Percentiles rank a stretch among this genome's conserved stretches.
Conservation (phyloP, 2,888 invertebrate genomes). For the Spicauda simplicius region DNA sequence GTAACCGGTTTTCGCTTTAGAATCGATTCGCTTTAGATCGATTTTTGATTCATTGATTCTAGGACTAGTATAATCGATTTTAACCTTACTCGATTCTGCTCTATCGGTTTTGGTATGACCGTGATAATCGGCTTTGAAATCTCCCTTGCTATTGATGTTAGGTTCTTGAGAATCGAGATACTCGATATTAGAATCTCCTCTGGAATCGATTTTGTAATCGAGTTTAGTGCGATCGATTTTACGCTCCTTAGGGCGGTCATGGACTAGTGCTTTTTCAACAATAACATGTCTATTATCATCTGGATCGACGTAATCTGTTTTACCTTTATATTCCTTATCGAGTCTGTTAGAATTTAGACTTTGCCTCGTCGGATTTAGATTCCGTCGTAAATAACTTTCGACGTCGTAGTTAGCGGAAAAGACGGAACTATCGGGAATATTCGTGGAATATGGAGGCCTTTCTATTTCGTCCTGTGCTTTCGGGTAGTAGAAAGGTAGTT, state of each 20-base stretch:
- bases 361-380: constrained; percentile 66
- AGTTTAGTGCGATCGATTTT: neutral
- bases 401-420: constrained; percentile 74
- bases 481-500: constrained; percentile 44
- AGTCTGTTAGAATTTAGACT: constrained; percentile 41
- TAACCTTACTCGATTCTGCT: neutral
- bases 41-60: neutral
- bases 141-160: too few species aligned
- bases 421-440: constrained; percentile 74
- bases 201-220: neutral
- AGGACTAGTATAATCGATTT: neutral
- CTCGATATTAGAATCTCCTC: neutral
- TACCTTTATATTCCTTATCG: neutral
- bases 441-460: constrained; percentile 68
- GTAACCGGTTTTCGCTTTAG: constrained; percentile 2
- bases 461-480: constrained; percentile 41
- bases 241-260: constrained; percentile 43
- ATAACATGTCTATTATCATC: constrained; percentile 42
- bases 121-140: too few species aligned
- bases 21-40: neutral
- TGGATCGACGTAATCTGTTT: neutral
- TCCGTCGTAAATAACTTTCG: constrained; percentile 69
- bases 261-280: constrained; percentile 55
- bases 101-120: too few species aligned
- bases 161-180: neutral